Conservation (phyloP, 2,113 vertebrate genomes). For the Muntiacus muntjak region DNA sequence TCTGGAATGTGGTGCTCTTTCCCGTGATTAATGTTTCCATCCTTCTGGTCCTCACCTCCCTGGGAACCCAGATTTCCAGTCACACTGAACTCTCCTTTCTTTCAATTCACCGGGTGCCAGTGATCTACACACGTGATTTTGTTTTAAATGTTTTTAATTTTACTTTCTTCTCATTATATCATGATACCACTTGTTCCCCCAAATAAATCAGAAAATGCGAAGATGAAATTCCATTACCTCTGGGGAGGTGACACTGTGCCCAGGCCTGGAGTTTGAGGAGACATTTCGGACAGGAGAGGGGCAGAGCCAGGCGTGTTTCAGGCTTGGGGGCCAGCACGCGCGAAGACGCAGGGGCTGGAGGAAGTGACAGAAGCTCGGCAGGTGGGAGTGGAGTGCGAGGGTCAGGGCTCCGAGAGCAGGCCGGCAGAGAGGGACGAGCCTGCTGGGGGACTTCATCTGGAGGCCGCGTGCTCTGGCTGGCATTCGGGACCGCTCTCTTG, state of each 20-base stretch:
- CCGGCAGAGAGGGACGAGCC: background rate
- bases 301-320: background rate
- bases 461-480: background rate
- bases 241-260: background rate
- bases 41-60: background rate
- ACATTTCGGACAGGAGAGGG: background rate
- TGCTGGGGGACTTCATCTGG: background rate
- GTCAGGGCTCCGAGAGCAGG: no score
- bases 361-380: background rate
- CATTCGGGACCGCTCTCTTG: fast-evolving
- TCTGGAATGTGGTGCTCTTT: background rate
- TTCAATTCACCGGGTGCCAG: background rate
- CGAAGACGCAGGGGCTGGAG: background rate
- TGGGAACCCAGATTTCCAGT: background rate
- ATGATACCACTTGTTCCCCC: background rate
- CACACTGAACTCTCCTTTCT: background rate
- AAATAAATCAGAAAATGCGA: background rate
- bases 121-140: background rate
- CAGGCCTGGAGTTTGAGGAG: background rate
- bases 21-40: background rate
- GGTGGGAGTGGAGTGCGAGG: background rate
- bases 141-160: background rate
- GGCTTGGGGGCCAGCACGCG: background rate
- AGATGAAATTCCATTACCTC: background rate
- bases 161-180: background rate